Conservation (phyloP, 2,113 vertebrate species). For the Steatornis caripensis region DNA sequence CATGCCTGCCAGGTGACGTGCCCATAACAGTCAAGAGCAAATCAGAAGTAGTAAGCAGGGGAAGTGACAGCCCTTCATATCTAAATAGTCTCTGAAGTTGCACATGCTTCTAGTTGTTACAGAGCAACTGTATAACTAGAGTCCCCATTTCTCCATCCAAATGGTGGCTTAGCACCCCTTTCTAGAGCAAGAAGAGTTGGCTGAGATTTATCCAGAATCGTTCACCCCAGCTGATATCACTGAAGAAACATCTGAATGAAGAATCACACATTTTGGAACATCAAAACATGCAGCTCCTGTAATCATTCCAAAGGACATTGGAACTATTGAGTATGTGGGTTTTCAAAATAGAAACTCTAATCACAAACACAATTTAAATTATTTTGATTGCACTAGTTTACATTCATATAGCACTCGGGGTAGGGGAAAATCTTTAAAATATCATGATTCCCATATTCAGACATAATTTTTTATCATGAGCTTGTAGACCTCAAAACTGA, state of each 20-base stretch:
- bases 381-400: not conserved
- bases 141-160: not conserved
- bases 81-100: not conserved
- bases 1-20: not conserved
- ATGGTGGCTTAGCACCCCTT: not conserved
- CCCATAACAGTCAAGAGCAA: not conserved
- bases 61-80: not conserved
- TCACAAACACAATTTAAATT: not conserved
- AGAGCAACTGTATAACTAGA: not conserved
- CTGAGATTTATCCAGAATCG: not conserved
- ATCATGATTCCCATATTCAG: not conserved
- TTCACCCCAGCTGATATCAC: not conserved
- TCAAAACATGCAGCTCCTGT: not conserved
- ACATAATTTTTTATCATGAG: not conserved
- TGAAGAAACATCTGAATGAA: not conserved
- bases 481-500: not conserved
- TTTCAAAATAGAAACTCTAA: not conserved
- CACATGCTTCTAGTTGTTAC: not conserved
- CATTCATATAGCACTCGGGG: not conserved
- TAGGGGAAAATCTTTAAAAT: not conserved
- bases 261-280: not conserved
- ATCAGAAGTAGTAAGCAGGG: not conserved
- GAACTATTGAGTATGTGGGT: not conserved
- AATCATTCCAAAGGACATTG: not conserved
- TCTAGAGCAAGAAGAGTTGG: not conserved